Conservation (phyloP, 2,888 invertebrate genomes). For the Philereme transversata region DNA sequence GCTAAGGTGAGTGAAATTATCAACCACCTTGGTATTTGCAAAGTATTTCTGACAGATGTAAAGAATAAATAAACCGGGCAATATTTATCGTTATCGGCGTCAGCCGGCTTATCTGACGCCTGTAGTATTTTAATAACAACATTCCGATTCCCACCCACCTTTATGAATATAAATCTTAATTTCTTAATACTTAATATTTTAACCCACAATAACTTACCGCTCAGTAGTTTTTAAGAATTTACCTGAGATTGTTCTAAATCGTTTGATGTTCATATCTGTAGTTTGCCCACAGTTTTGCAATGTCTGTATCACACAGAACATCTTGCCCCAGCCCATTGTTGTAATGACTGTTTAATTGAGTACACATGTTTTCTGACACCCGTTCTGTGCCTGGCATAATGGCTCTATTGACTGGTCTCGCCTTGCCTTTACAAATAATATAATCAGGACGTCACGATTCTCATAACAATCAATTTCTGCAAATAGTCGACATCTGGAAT, state of each 20-base stretch:
- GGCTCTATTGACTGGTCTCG: constrained; percentile 35
- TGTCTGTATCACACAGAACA: constrained; percentile 29
- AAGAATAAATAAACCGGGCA: constrained; percentile 31
- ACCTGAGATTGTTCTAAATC: constrained; percentile 12
- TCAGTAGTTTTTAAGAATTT: constrained; percentile 3
- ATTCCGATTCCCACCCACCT: constrained; percentile 13
- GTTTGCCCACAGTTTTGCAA: constrained; percentile 23
- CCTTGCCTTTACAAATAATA: constrained; percentile 32
- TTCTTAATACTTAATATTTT: constrained; percentile 15
- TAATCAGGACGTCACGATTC: constrained; percentile 30
- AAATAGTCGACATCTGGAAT: constrained; percentile 19
- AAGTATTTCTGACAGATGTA: constrained; percentile 45
- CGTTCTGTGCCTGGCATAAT: constrained; percentile 36
- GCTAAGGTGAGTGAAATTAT: constrained; percentile 73
- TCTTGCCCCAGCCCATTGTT: constrained; percentile 37
- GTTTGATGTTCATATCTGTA: constrained; percentile 10
- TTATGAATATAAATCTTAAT: constrained; percentile 13
- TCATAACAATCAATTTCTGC: constrained; percentile 28
- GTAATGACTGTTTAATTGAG: constrained; percentile 40
- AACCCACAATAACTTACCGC: background rate
- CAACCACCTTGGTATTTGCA: constrained; percentile 48
- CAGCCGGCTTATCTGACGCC: constrained; percentile 61
- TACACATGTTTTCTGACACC: constrained; percentile 37
- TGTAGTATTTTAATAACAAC: constrained; percentile 50
- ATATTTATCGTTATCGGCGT: constrained; percentile 55